Evolutionary conservation across 2,888 invertebrate species (phyloP).

Genomic region (Lasioglossum lativentre): DNA sequence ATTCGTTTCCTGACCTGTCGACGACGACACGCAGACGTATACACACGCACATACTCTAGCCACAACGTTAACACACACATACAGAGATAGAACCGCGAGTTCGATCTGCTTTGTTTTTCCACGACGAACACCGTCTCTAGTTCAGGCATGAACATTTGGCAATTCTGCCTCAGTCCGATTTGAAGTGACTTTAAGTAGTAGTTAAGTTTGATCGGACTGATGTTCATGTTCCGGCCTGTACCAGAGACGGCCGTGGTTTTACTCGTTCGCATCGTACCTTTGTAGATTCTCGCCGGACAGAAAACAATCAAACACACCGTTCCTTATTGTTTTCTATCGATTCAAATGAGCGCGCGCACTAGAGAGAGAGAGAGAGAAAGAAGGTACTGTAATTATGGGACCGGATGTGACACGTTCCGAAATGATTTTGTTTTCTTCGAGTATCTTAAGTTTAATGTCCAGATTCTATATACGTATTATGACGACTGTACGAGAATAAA

Average conservation of each 20-base stretch:
- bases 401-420: constrained; percentile 47
- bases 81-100: not conserved
- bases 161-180: no score
- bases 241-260: not conserved
- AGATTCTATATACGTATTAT: constrained; percentile 37
- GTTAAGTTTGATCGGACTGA: no score
- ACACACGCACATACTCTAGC: not conserved
- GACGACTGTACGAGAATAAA: constrained; percentile 30
- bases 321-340: constrained; percentile 37
- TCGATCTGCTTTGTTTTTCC: constrained; percentile 7
- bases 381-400: constrained; percentile 31
- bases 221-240: no score
- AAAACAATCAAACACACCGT: constrained; percentile 14
- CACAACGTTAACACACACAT: no score
- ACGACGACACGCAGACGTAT: not conserved
- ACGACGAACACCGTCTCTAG: not conserved
- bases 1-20: constrained; percentile 52
- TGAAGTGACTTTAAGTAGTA: no score
- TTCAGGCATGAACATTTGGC: no score
- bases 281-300: constrained; percentile 19
- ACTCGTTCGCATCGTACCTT: constrained; percentile 30
- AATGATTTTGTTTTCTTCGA: constrained; percentile 37
- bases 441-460: constrained; percentile 29
- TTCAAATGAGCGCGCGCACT: constrained; percentile 11
- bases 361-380: constrained; percentile 15